Conservation (phyloP, 2,797 vertebrate genomes). For the Ctenopoma kingsleyae region DNA sequence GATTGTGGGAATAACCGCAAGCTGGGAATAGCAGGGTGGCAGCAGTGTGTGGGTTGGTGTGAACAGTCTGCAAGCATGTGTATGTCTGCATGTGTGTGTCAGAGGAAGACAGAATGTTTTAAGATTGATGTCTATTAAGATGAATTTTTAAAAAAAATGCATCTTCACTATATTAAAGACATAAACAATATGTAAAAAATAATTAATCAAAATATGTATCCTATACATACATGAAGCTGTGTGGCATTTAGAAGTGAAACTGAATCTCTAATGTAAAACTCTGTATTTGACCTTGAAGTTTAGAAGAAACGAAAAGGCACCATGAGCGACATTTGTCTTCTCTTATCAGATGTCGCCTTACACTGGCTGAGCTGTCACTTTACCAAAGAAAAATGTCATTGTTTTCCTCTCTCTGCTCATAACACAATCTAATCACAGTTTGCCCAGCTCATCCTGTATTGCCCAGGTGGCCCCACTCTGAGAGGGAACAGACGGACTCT, state of each 20-base stretch:
- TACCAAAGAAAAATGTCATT: slow-evolving; percentile 66
- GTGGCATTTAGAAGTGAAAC: slow-evolving; percentile 19
- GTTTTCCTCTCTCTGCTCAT: slow-evolving; percentile 59
- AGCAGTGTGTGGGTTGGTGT: slow-evolving; percentile 78
- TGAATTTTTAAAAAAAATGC: slow-evolving; percentile 14
- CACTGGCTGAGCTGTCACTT: slow-evolving; percentile 65
- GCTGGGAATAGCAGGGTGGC: slow-evolving; percentile 77
- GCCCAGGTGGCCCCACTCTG: slow-evolving; percentile 71
- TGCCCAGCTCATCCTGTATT: slow-evolving; percentile 53
- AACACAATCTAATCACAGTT: slow-evolving; percentile 75
- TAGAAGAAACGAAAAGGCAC: slow-evolving; percentile 44
- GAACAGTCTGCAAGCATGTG: slow-evolving; percentile 69
- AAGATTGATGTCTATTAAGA: slow-evolving; percentile 26
- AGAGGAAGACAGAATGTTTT: slow-evolving; percentile 19
- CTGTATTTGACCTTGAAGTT: slow-evolving; percentile 49
- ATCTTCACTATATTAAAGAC: background rate
- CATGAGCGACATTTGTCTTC: slow-evolving; percentile 58
- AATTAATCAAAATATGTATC: background rate
- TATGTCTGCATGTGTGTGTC: slow-evolving; percentile 40
- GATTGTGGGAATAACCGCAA: slow-evolving; percentile 77
- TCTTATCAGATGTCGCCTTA: slow-evolving; percentile 66
- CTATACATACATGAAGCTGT: background rate
- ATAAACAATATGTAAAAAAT: background rate
- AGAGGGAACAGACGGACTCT: slow-evolving; percentile 54
- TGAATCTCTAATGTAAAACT: background rate